phyloP scores from a whole-genome alignment of 2,888 invertebrate species.

The Nomada flava region DNA sequence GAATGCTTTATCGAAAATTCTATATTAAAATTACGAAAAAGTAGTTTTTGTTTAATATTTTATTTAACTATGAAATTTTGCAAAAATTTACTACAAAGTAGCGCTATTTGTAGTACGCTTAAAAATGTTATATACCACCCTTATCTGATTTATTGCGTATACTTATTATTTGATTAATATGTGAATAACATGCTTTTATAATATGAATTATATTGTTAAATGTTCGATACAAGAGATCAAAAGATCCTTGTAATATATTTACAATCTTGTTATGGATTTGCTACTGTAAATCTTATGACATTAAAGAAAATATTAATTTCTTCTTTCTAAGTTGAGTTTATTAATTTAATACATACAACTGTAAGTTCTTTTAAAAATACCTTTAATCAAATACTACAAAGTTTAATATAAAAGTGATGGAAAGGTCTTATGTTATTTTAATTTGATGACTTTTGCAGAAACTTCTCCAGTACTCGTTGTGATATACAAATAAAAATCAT shows the following conservation, averaged over 20 bases:
- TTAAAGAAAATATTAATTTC: conserved; percentile 55
- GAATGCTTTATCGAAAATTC: conserved; percentile 19
- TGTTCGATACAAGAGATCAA: conserved; percentile 38
- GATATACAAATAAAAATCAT: not conserved
- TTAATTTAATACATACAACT: conserved; percentile 40
- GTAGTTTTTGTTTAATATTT: conserved; percentile 21
- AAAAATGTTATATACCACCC: conserved; percentile 40
- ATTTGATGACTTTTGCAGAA: not conserved
- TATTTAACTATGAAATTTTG: conserved; percentile 40
- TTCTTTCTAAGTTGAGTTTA: conserved; percentile 46
- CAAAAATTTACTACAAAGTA: conserved; percentile 24
- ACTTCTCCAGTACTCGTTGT: not conserved
- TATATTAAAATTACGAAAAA: conserved; percentile 7
- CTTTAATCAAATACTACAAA: conserved; percentile 10
- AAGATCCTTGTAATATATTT: conserved; percentile 51
- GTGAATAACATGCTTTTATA: conserved; percentile 46
- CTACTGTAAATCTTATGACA: conserved; percentile 50
- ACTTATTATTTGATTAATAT: conserved; percentile 44
- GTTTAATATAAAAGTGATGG: not conserved
- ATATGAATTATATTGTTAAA: conserved; percentile 39
- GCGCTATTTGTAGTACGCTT: conserved; percentile 31
- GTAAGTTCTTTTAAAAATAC: conserved; percentile 26
- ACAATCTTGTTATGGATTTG: conserved; percentile 38
- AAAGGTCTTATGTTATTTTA: not conserved
- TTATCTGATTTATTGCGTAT: conserved; percentile 37